A percentile compares a stretch with the other conserved stretches of the same genome.
These are phyloP conservation scores for Diachasma alloeum DNA, from an alignment of 1,140 invertebrate genomes.

Conservation along the genomic window DNA sequence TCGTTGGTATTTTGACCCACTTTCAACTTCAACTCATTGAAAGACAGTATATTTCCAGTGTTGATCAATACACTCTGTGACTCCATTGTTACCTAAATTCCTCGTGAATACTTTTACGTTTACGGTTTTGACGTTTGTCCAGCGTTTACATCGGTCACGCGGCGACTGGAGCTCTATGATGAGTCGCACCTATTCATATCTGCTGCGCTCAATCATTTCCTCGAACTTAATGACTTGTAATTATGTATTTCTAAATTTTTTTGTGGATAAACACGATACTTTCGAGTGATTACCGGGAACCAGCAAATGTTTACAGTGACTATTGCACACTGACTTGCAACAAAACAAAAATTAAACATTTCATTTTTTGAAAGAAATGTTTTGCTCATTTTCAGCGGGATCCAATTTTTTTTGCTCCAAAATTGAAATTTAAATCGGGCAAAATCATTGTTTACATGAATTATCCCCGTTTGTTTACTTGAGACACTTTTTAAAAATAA, in stretches of 20 bases:
- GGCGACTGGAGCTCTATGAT: not conserved
- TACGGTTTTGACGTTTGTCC: not conserved
- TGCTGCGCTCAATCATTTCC: not conserved
- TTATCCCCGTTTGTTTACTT: no score
- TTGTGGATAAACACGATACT: not conserved
- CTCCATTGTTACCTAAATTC: not conserved
- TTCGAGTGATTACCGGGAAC: not conserved
- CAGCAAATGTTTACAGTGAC: not conserved
- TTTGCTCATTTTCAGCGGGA: no score
- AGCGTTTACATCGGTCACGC: not conserved
- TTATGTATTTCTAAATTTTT: not conserved
- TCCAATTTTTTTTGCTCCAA: no score
- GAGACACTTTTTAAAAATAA: no score
- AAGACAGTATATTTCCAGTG: constrained; percentile 86
- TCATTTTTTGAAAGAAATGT: no score
- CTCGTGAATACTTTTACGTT: not conserved
- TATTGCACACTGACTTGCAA: no score
- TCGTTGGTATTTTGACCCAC: constrained; percentile 82
- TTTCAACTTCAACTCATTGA: constrained; percentile 84
- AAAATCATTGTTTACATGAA: no score
- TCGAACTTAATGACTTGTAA: not conserved
- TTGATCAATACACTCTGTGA: constrained; percentile 67
- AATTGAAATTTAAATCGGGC: no score
- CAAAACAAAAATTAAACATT: no score
- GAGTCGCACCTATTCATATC: not conserved